Evolutionary conservation across 2,888 invertebrate genomes (phyloP).

Genomic region (Baccha elongata): DNA sequence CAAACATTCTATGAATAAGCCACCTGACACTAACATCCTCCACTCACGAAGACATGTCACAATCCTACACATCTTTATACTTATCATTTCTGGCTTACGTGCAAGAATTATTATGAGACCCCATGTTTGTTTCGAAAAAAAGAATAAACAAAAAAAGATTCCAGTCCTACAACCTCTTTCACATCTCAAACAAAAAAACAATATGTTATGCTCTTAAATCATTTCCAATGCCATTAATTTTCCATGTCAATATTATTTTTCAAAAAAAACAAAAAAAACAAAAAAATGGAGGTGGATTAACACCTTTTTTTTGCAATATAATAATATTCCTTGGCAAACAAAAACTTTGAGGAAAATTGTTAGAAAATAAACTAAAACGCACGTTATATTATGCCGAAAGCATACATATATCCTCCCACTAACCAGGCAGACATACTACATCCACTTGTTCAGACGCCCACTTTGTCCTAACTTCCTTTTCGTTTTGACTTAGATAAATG

Average conservation of each 20-base stretch:
- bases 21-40: background rate
- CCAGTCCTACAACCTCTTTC: slow-evolving; percentile 5
- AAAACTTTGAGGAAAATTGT: slow-evolving; percentile 28
- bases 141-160: background rate
- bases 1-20: background rate
- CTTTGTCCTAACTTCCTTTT: slow-evolving; percentile 57
- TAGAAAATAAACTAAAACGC: slow-evolving; percentile 65
- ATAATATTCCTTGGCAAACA: slow-evolving; percentile 31
- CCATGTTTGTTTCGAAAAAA: background rate
- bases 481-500: slow-evolving; percentile 70
- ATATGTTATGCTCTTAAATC: slow-evolving; percentile 68
- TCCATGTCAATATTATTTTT: slow-evolving; percentile 72
- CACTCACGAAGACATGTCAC: background rate
- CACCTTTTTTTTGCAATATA: slow-evolving; percentile 29
- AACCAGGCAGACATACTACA: slow-evolving; percentile 8
- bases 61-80: background rate
- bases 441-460: slow-evolving; percentile 41
- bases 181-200: slow-evolving; percentile 19
- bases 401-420: slow-evolving; percentile 50
- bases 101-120: slow-evolving; percentile 6
- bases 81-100: background rate
- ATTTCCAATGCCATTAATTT: slow-evolving; percentile 75
- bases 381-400: slow-evolving; percentile 65
- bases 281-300: slow-evolving; percentile 36
- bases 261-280: slow-evolving; percentile 36